Evolutionary conservation across 2,797 vertebrate genomes (phyloP).

Genomic region (Melopsittacus undulatus): DNA sequence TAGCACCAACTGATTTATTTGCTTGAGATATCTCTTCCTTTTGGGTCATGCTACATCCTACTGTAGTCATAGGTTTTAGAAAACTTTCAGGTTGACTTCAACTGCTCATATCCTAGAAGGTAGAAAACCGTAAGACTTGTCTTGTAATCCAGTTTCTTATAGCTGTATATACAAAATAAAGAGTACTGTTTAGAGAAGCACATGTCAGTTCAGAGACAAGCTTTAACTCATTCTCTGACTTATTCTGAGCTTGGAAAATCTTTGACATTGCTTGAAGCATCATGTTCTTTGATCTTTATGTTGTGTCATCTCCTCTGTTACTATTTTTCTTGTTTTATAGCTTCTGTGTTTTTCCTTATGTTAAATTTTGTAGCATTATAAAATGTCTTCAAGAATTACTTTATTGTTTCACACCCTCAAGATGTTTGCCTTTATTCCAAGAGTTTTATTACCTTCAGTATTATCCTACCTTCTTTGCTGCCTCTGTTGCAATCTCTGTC

Average conservation of each 20-base stretch:
- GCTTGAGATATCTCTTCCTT: background rate
- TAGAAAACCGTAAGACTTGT: background rate
- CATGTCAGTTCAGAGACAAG: slow-evolving; percentile 32
- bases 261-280: slow-evolving; percentile 54
- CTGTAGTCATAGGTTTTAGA: background rate
- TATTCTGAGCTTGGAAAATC: slow-evolving; percentile 20
- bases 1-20: background rate
- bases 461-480: background rate
- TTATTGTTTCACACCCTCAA: slow-evolving; percentile 52
- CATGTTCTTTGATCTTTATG: slow-evolving; percentile 55
- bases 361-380: slow-evolving; percentile 60
- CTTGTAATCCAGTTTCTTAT: background rate
- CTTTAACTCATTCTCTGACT: slow-evolving; percentile 17
- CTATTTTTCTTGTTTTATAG: slow-evolving; percentile 47
- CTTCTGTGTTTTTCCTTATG: slow-evolving; percentile 50
- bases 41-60: background rate
- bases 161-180: background rate
- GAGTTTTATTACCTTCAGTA: slow-evolving; percentile 39
- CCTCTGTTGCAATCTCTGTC: background rate
- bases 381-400: slow-evolving; percentile 62
- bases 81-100: background rate
- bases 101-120: background rate
- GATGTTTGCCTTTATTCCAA: slow-evolving; percentile 53
- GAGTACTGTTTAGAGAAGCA: slow-evolving; percentile 6
- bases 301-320: slow-evolving; percentile 51